Conservation (phyloP, 1,140 invertebrate genomes). For the Rhyacophila brunnea region DNA sequence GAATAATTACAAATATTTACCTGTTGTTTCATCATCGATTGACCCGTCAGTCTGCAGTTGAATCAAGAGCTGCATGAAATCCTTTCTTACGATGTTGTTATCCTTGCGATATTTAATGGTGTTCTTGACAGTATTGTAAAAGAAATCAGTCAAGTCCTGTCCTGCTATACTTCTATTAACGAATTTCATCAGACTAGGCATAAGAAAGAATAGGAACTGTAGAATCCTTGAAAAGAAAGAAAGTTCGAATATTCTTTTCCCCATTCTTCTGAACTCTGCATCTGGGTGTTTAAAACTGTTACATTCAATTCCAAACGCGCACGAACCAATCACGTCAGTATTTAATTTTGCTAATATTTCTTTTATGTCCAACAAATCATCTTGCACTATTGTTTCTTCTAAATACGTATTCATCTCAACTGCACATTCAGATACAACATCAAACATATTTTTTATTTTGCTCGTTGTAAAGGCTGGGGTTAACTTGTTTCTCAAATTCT, state of each 20-base stretch:
- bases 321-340: slow-evolving; percentile 57
- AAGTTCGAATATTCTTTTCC: slow-evolving; percentile 40
- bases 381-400: slow-evolving; percentile 39
- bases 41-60: no score
- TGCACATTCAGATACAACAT: slow-evolving; percentile 41
- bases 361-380: slow-evolving; percentile 50
- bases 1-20: no score
- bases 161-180: slow-evolving; percentile 37
- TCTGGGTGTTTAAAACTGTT: slow-evolving; percentile 54
- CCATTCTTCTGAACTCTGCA: slow-evolving; percentile 51
- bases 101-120: slow-evolving; percentile 47
- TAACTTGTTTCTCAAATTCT: slow-evolving; percentile 52
- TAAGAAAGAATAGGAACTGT: slow-evolving; percentile 31
- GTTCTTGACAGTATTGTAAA: slow-evolving; percentile 38
- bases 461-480: slow-evolving; percentile 59
- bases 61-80: slow-evolving; percentile 56
- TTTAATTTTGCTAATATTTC: slow-evolving; percentile 52
- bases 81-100: slow-evolving; percentile 47
- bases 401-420: slow-evolving; percentile 42
- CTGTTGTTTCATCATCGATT: no score
- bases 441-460: slow-evolving; percentile 59
- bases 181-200: slow-evolving; percentile 35
- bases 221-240: slow-evolving; percentile 34
- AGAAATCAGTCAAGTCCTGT: slow-evolving; percentile 34
- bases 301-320: slow-evolving; percentile 59